Conservation (phyloP, 2,797 vertebrate genomes). For the Podarcis lilfordi region DNA sequence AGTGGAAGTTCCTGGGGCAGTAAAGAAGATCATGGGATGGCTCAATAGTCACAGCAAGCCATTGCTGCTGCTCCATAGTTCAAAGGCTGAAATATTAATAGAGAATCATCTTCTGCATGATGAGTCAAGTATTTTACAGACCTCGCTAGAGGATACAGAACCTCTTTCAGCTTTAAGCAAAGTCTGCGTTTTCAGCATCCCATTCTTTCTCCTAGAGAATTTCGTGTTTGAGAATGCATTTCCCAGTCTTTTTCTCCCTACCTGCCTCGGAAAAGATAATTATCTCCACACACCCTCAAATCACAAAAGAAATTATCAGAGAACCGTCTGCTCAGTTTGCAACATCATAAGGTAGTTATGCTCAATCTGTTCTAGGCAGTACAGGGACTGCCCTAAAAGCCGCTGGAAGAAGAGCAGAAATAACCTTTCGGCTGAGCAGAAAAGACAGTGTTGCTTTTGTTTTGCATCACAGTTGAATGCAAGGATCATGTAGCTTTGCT, state of each 20-base stretch:
- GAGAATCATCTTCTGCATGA: neutral
- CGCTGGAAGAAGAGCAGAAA: neutral
- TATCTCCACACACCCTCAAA: neutral
- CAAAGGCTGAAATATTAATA: conserved; percentile 5
- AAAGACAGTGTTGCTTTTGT: conserved; percentile 30
- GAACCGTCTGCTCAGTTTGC: neutral
- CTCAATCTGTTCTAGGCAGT: neutral
- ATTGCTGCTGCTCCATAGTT: neutral
- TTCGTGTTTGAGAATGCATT: neutral
- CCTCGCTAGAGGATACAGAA: neutral
- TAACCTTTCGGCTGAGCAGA: conserved; percentile 1
- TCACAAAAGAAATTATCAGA: neutral
- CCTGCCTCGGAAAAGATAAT: neutral
- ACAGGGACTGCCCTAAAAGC: conserved; percentile 2
- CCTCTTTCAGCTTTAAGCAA: neutral
- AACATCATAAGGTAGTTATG: neutral
- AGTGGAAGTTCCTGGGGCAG: neutral
- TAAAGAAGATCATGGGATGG: neutral
- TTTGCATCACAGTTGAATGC: conserved; percentile 29
- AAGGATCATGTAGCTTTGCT: conserved; percentile 23
- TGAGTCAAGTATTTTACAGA: neutral
- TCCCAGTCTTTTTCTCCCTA: neutral
- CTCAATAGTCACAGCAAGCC: neutral
- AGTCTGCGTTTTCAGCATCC: neutral
- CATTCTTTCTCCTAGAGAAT: neutral